Evolutionary conservation across 2,797 vertebrate genomes (phyloP), one percentile per base, ranked within the genome.

Genomic region (Bucorvus abyssinicus): DNA sequence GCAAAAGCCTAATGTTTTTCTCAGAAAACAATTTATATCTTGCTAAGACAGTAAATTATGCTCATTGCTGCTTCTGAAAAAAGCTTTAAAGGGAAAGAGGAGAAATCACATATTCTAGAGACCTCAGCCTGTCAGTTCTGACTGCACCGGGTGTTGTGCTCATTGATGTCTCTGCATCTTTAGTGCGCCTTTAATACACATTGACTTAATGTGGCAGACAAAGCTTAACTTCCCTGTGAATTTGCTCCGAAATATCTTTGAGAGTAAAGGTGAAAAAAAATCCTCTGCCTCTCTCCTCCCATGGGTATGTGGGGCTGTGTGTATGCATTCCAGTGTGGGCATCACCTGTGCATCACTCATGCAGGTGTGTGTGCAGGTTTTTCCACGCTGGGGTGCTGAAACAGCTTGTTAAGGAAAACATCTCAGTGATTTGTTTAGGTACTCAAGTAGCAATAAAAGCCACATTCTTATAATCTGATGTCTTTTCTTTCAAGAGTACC

Each of bases 21-120:
- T 73, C 67, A 80, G 77, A 91, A 93, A 94, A 92, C 18, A 74
- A 92, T 84, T 93, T 90, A 30, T 89, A 44, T 86, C 65, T 83
- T 45, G 5, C 64, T 69, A 93, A 49, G 64, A 84, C 70, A 87
- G 53, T 93, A 80, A 90, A 93, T 82, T 89, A 69, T 57, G 19
- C 55, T 95, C 27, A 32, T 42, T 86, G 65, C 20, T 85, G 75
- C 83, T 90, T 96, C 61, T 32, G 27, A 74, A 49, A 90, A 88
- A 80, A 65, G 22, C 55, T 69, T 90, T 77, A 70, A 87, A 71
- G 26, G 19, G 30, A 76, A 92, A 82, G 24, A 30, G 34, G 80
- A 71, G 61, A 90, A 88, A 88, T 91, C 24, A n/a, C 0, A 0
- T 49, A 47, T 89, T 84, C 52, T 68, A 82, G 27, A 89, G 63